Percentiles rank a stretch among this genome's conserved stretches.
phyloP scores from a whole-genome alignment of 30 jellyfish, hydroid and myxozoan species.

The Pseudorhiza aurosa region DNA sequence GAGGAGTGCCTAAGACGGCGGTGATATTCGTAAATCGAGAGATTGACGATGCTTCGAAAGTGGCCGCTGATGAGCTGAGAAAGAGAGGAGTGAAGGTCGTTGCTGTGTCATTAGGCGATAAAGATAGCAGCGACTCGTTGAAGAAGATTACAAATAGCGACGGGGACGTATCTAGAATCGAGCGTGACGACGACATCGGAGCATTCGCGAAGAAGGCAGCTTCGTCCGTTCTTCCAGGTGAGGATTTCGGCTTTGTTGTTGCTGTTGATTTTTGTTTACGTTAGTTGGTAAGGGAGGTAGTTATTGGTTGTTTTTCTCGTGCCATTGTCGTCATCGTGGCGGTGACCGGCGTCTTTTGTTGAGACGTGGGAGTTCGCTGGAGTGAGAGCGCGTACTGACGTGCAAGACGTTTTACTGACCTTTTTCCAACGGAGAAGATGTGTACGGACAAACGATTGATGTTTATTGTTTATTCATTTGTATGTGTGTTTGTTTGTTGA shows the following conservation, averaged over 20 bases:
- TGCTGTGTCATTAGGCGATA: not conserved
- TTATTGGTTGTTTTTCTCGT: not conserved
- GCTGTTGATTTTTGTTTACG: not conserved
- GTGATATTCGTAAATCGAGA: not conserved
- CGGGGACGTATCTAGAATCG: not conserved
- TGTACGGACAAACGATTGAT: too few relatives aligned
- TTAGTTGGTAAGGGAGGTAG: not conserved
- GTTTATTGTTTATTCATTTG: too few relatives aligned
- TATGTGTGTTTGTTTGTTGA: too few relatives aligned
- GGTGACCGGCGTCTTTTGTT: too few relatives aligned
- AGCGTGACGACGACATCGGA: not conserved
- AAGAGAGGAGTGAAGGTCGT: not conserved
- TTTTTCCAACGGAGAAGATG: too few relatives aligned
- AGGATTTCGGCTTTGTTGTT: not conserved
- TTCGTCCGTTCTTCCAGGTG: not conserved
- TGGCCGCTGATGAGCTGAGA: not conserved
- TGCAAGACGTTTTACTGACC: too few relatives aligned
- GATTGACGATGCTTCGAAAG: not conserved
- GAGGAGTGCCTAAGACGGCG: not conserved
- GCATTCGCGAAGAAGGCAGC: not conserved
- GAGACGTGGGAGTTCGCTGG: too few relatives aligned
- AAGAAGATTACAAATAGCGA: not conserved
- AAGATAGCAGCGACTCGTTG: not conserved
- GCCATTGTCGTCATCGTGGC: too few relatives aligned
- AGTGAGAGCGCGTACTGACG: too few relatives aligned